Base-by-base conservation (phyloP, 2,888 invertebrate genomes). In the Cactoblastis cactorum region DNA sequence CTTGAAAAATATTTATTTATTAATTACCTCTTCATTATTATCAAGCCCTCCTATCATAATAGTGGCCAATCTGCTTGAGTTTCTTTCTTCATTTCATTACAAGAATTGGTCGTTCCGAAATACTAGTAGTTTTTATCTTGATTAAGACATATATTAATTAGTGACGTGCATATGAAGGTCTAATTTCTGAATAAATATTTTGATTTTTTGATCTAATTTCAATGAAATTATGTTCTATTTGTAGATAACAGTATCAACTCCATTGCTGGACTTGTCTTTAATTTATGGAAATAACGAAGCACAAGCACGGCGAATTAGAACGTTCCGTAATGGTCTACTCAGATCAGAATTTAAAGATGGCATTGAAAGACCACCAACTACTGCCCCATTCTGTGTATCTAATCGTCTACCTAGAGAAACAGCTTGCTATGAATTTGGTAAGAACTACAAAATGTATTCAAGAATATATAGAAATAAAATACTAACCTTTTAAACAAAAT, bases 331-430 rank as follows among this genome's bases (percentile, higher is more conserved):
- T 0, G 77, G 76, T 0, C 57, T 71, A 3, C 53, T 76, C 1
- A 57, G 62, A 0, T 67, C 65, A 24, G 66, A 59, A 41, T 56
- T 67, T 57, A 61, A 63, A n/a, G 69, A 61, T 0, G 51, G 59
- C 18, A 60, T 70, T 9, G 72, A 72, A 52, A 61, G 35, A 62
- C 64, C 1, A 63, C 71, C 4, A 88, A 95, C 1, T 0, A 34
- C 8, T 19, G n/a, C 34, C 1, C 2, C 5, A 3, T 2, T 1
- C 0, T 46, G 46, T n/a, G 6, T 22, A 2, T 3, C 12, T 8
- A 69, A 66, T 18, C 69, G 71, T 17, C 48, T 12, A 28, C 74
- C 72, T 0, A 54, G 59, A 0, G 80, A 81, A 57, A 65, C 55
- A 0, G 64, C 69, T 15, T 81, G 80, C 50, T 80, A 80, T 49